Percentiles rank a stretch among this genome's conserved stretches.
Conservation (phyloP, 92 coral and sea anemone species). For the Paramuricea clavata region DNA sequence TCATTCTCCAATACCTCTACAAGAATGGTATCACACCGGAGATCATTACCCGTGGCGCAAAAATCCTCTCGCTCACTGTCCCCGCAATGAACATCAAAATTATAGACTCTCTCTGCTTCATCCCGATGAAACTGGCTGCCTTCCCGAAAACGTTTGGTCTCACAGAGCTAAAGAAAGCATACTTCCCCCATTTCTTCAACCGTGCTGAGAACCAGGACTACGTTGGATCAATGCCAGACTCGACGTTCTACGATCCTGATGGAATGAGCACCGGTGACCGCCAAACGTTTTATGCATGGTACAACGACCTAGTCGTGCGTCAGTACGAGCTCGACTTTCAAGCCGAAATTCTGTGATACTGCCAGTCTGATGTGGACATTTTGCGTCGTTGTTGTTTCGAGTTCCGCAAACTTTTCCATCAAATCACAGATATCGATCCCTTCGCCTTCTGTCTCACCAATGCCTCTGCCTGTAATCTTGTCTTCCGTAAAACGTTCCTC, state of each 20-base stretch:
- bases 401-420: slow-evolving; percentile 35
- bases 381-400: slow-evolving; percentile 41
- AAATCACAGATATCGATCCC: slow-evolving; percentile 50
- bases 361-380: slow-evolving; percentile 24
- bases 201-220: slow-evolving; percentile 22
- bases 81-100: not conserved
- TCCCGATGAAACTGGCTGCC: slow-evolving; percentile 43
- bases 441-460: slow-evolving; percentile 54
- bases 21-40: too few relatives aligned
- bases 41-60: too few relatives aligned
- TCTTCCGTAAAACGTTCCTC: not conserved
- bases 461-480: slow-evolving; percentile 50
- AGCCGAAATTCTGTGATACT: not conserved
- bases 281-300: slow-evolving; percentile 7
- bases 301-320: not conserved
- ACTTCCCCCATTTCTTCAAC: slow-evolving; percentile 58
- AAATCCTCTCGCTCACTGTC: too few relatives aligned
- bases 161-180: slow-evolving; percentile 36
- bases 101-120: slow-evolving; percentile 48
- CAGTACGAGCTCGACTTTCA: not conserved
- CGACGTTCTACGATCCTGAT: slow-evolving; percentile 27
- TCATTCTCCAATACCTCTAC: too few relatives aligned
- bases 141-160: slow-evolving; percentile 55
- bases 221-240: slow-evolving; percentile 50
- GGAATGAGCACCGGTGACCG: slow-evolving; percentile 1